Percentiles rank a stretch among this genome's conserved stretches.
These are phyloP conservation scores for Conopomorpha cramerella DNA, from an alignment of 1,140 invertebrate species.

Conservation along the genomic window DNA sequence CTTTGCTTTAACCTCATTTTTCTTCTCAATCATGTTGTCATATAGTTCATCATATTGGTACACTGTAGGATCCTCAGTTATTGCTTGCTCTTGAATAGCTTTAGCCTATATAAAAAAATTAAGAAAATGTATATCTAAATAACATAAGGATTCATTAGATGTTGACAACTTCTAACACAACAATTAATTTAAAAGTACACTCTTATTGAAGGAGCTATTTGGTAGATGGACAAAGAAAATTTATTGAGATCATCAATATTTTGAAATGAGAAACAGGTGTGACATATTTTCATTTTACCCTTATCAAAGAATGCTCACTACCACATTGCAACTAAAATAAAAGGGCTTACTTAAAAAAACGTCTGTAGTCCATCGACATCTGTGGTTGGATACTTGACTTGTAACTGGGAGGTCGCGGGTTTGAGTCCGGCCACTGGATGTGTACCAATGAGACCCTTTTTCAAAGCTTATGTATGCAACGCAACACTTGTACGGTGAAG, in stretches of 20 bases:
- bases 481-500: too few species aligned
- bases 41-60: constrained; percentile 96
- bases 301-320: too few species aligned
- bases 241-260: background rate
- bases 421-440: too few species aligned
- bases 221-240: background rate
- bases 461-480: too few species aligned
- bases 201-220: background rate
- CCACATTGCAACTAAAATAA: too few species aligned
- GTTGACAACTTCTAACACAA: background rate
- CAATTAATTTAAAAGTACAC: background rate
- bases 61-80: constrained; percentile 87
- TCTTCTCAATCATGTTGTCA: constrained; percentile 80
- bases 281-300: too few species aligned
- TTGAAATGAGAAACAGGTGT: background rate
- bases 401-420: too few species aligned
- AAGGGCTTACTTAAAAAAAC: too few species aligned
- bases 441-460: too few species aligned
- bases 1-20: constrained; percentile 64
- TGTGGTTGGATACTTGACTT: too few species aligned
- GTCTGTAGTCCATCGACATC: too few species aligned
- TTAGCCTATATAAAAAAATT: constrained; percentile 32
- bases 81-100: constrained; percentile 71
- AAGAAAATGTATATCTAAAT: constrained; percentile 10
- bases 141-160: background rate